A percentile compares a stretch with the other conserved stretches of the same genome.
Evolutionary conservation across 2,888 invertebrate genomes (phyloP).

Genomic region (Archaeoteleia sp.): DNA sequence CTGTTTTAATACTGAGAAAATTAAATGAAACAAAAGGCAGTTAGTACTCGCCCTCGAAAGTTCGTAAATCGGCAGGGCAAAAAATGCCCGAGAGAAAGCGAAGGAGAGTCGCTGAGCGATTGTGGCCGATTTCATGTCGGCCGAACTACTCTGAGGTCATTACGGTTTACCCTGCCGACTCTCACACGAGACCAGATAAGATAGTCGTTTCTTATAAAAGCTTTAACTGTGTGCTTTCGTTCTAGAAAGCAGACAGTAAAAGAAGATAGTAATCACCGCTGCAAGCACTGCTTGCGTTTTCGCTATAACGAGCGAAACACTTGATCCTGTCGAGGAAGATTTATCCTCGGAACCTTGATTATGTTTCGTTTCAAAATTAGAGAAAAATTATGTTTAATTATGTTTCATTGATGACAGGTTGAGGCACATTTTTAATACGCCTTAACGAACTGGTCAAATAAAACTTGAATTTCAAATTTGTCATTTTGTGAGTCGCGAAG

Average conservation of each 20-base stretch:
- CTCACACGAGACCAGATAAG: conserved; percentile 49
- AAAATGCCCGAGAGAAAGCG: conserved; percentile 44
- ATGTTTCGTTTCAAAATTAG: conserved; percentile 15
- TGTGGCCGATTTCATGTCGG: conserved; percentile 61
- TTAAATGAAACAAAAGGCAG: conserved; percentile 17
- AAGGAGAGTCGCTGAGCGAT: conserved; percentile 53
- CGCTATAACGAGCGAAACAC: conserved; percentile 55
- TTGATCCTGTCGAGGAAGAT: conserved; percentile 54
- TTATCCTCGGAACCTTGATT: conserved; percentile 35
- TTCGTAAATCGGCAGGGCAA: conserved; percentile 36
- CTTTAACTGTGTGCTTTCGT: conserved; percentile 52
- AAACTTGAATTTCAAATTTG: too few species aligned
- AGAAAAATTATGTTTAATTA: too few species aligned
- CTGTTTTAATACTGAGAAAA: neutral
- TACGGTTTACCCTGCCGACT: conserved; percentile 57
- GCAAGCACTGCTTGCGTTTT: conserved; percentile 41
- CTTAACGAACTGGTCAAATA: too few species aligned
- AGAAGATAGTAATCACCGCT: conserved; percentile 57
- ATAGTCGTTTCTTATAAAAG: conserved; percentile 56
- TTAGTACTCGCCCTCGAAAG: conserved; percentile 15
- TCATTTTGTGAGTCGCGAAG: too few species aligned
- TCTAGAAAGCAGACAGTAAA: conserved; percentile 49
- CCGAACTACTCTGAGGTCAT: conserved; percentile 61
- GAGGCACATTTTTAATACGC: too few species aligned
- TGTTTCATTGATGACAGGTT: too few species aligned